Percentiles rank a stretch among this genome's conserved stretches.
phyloP scores from a whole-genome alignment of 2,797 vertebrate species.

The Monodelphis domestica region DNA sequence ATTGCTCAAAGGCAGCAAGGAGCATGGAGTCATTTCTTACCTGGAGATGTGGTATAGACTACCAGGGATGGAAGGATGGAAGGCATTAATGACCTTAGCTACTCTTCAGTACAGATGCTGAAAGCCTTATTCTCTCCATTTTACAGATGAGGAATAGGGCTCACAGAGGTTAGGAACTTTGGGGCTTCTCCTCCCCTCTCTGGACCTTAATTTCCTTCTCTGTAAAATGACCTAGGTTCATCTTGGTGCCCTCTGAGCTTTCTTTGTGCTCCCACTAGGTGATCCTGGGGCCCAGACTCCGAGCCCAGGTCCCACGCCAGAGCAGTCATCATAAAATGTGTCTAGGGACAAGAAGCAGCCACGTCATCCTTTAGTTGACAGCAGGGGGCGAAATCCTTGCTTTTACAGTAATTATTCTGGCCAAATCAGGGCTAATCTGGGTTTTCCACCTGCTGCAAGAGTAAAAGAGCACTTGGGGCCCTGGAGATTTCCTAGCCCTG shows the following conservation, averaged over 20 bases:
- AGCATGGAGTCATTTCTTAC: too few species aligned
- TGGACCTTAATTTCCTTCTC: fast-evolving
- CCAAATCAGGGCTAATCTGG: not conserved
- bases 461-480: not conserved
- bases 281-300: too few species aligned
- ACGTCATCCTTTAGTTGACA: not conserved
- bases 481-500: not conserved
- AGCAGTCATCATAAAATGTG: not conserved
- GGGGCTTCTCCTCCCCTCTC: not conserved
- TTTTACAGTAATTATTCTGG: not conserved
- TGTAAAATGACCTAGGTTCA: too few species aligned
- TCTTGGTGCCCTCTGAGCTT: too few species aligned
- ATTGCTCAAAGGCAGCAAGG: too few species aligned
- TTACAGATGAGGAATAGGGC: not conserved
- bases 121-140: too few species aligned
- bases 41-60: too few species aligned
- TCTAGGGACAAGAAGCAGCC: not conserved
- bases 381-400: not conserved
- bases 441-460: not conserved
- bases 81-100: too few species aligned
- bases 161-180: not conserved
- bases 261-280: too few species aligned
- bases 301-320: too few species aligned
- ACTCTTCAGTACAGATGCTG: too few species aligned
- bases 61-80: too few species aligned